Conservation (phyloP, 2,797 vertebrate genomes). For the Rousettus madagascariensis region DNA sequence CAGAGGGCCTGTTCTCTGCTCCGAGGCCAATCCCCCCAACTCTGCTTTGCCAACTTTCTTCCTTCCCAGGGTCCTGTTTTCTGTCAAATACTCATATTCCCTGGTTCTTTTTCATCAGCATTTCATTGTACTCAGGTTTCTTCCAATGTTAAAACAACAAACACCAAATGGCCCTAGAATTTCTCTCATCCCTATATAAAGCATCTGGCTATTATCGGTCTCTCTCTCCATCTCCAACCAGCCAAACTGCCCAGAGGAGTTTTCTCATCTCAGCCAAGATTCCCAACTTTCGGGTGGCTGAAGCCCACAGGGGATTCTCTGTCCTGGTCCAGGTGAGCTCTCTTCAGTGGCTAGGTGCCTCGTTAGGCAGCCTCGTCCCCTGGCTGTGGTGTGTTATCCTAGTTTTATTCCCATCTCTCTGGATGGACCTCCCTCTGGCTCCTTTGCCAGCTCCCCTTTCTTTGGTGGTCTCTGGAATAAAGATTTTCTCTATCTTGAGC, state of each 20-base stretch:
- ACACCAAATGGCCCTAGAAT: background rate
- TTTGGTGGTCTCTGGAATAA: background rate
- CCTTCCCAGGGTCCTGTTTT: background rate
- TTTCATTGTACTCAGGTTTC: background rate
- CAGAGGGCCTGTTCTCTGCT: background rate
- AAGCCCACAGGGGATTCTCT: background rate
- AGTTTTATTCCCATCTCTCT: background rate
- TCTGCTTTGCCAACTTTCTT: background rate
- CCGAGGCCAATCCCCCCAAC: background rate
- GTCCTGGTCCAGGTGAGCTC: background rate
- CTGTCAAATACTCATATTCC: background rate
- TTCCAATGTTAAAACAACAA: background rate
- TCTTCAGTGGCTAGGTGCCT: background rate
- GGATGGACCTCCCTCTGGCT: background rate
- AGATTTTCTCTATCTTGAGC: background rate
- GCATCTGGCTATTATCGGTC: background rate
- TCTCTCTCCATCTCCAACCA: background rate
- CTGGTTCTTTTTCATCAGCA: background rate
- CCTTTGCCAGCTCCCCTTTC: background rate
- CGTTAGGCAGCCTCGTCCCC: background rate
- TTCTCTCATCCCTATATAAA: background rate
- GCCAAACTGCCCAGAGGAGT: background rate
- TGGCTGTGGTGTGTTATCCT: background rate
- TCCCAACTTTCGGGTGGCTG: background rate
- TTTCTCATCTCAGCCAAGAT: background rate